A percentile compares a stretch with the other conserved stretches of the same genome.
Conservation (phyloP, 2,113 vertebrate species). For the Spizaetus ornatus region DNA sequence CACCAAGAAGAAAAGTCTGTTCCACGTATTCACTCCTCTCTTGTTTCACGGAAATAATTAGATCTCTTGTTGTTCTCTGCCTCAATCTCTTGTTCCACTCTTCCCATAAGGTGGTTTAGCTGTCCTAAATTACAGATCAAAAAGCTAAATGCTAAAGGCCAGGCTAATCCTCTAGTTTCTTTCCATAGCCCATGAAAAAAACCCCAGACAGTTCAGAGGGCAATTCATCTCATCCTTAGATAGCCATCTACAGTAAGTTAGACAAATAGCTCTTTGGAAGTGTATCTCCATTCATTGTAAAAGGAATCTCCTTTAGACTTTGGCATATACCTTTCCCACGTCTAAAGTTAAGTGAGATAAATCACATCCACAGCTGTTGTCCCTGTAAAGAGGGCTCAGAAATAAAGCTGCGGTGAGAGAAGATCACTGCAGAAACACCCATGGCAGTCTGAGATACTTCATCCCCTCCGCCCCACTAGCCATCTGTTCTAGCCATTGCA, state of each 20-base stretch:
- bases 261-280: constrained; percentile 7
- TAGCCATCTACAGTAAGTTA: constrained; percentile 15
- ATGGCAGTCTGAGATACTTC: not conserved
- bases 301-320: not conserved
- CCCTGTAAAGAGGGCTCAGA: not conserved
- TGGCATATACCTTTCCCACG: not conserved
- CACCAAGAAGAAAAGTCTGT: not conserved
- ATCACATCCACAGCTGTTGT: not conserved
- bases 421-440: not conserved
- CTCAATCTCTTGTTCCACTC: not conserved
- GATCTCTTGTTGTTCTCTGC: not conserved
- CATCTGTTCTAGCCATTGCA: not conserved
- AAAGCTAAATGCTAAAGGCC: constrained; percentile 12
- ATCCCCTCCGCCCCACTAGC: not conserved
- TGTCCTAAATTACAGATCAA: constrained; percentile 1
- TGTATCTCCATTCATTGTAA: not conserved
- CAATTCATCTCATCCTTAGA: not conserved
- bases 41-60: constrained; percentile 10
- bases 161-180: not conserved
- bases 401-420: not conserved
- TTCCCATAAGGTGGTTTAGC: not conserved
- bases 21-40: not conserved
- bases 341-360: not conserved
- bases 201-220: not conserved
- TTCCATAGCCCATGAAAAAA: not conserved